phyloP scores from a whole-genome alignment of 1,140 invertebrate species.

The Conopomorpha cramerella region DNA sequence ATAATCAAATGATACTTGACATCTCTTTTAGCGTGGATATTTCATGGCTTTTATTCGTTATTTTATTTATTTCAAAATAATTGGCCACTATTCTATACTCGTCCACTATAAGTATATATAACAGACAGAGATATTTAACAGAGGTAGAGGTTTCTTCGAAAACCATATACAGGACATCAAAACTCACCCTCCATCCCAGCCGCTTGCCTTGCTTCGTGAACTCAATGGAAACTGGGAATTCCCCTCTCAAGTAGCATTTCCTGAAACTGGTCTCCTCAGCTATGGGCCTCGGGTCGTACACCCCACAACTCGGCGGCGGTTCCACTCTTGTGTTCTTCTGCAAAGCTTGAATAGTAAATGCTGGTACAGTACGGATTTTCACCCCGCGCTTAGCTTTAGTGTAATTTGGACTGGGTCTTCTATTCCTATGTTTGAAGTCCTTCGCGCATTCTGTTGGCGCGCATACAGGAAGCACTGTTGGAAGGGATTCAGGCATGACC shows the following conservation, averaged over 20 bases:
- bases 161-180: too few species aligned
- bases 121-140: too few species aligned
- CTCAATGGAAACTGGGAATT: slow-evolving; percentile 85
- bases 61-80: too few species aligned
- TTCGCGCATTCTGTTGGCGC: slow-evolving; percentile 30
- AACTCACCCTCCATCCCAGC: slow-evolving; percentile 88
- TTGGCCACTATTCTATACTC: too few species aligned
- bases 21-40: too few species aligned
- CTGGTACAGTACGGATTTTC: slow-evolving; percentile 65
- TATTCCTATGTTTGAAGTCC: slow-evolving; percentile 33
- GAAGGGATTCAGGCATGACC: too few species aligned
- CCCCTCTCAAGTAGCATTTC: slow-evolving; percentile 83
- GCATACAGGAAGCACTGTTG: too few species aligned
- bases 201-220: slow-evolving; percentile 76
- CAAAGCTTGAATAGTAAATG: slow-evolving; percentile 78
- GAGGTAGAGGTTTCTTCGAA: too few species aligned
- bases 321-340: slow-evolving; percentile 75
- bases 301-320: slow-evolving; percentile 65
- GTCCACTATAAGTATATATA: too few species aligned
- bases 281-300: slow-evolving; percentile 60
- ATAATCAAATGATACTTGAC: too few species aligned
- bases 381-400: slow-evolving; percentile 30
- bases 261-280: slow-evolving; percentile 75
- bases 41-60: too few species aligned
- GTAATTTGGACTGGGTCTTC: slow-evolving; percentile 45